Base-by-base conservation (phyloP, 92 coral and sea anemone species). In the Phenganax marumi region DNA sequence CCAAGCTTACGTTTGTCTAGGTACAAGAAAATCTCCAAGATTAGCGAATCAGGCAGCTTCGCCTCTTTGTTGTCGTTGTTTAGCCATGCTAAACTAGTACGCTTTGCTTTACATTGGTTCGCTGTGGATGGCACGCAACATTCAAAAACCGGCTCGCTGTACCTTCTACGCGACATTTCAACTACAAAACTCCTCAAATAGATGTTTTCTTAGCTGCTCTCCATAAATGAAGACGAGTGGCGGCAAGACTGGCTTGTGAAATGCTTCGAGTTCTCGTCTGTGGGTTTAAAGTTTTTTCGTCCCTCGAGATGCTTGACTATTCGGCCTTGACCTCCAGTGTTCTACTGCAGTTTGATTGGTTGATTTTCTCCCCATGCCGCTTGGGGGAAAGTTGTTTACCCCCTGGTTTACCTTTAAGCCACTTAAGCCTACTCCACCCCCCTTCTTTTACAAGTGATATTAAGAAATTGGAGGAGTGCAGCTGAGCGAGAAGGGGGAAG, bases 41-140 rank as follows among this genome's bases (percentile, higher is more conserved):
- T 79, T 60, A 96, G 86, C 33, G 99, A 91, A 82, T 96, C 99
- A 78, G 99, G 97, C 22, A 96, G 90, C 66, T 88, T 87, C 56
- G 84, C 89, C 86, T 92, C 99, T 91, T 88, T 88, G 56, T 24
- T 26, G 13, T 49, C 49, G 18, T 49, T 72, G 17, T 49, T 25
- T 17, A 48, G 56, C 55, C 77, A 72, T 52, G 56, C 62, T 1
- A 60, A 24, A 0, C 53, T 46, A 58, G 72, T 78, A 60, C 26
- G 83, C 81, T 77, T 56, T 69, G 51, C 52, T 5, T 33, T 33
- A 33, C 2, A 2, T 33, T 33, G 70, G 50, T 54, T 77, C 33
- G 61, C 81, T 63, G 58, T 5, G 53, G 81, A 22, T n/a, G 81
- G 56, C 70, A 77, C 81, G 54, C 69, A 77, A 46, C 33, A 11